Conservation (phyloP, 2,113 vertebrate genomes). For the Mugil cephalus region DNA sequence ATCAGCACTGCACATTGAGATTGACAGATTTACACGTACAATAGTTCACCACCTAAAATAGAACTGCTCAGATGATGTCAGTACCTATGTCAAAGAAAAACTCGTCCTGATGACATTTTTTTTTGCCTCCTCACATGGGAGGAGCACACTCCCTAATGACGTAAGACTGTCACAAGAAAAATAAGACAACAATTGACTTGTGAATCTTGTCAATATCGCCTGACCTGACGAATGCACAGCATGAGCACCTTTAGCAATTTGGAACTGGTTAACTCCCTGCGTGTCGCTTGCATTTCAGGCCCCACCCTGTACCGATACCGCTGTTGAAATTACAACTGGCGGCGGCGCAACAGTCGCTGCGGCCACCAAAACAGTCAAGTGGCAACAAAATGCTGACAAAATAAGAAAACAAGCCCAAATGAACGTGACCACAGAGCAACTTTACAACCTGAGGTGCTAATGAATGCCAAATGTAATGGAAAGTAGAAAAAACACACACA, state of each 20-base stretch:
- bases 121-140: constrained; percentile 6
- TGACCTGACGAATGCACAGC: not conserved
- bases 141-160: not conserved
- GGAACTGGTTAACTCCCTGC: not conserved
- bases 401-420: not conserved
- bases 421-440: not conserved
- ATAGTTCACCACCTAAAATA: too few species aligned
- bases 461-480: too few species aligned
- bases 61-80: too few species aligned
- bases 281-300: not conserved
- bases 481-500: too few species aligned
- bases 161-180: not conserved
- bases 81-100: too few species aligned
- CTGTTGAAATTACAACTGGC: not conserved
- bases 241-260: not conserved
- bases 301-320: constrained; percentile 4
- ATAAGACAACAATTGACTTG: not conserved
- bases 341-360: not conserved
- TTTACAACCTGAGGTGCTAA: not conserved
- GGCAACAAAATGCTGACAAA: not conserved
- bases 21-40: too few species aligned
- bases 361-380: not conserved
- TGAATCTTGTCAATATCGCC: not conserved
- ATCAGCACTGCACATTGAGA: not conserved
- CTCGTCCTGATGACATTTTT: too few species aligned